Percentiles rank a stretch among this genome's conserved stretches.
phyloP scores from a whole-genome alignment of 2,113 vertebrate genomes.

The Aix galericulata region DNA sequence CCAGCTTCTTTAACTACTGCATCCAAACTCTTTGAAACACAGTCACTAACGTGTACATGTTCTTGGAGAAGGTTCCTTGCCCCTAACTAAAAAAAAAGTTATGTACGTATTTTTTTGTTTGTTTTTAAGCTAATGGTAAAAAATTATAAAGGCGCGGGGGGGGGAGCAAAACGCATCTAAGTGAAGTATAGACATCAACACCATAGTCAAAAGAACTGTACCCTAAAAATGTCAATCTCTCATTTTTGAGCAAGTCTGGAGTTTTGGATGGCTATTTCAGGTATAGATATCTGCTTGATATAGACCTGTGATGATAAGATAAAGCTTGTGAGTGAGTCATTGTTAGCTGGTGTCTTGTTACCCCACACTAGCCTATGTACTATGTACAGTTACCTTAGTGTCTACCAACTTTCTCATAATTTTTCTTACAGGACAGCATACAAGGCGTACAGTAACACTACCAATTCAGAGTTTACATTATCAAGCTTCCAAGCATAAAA shows the following conservation, averaged over 20 bases:
- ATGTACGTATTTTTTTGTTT: background rate
- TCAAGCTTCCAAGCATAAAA: background rate
- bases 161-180: background rate
- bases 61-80: background rate
- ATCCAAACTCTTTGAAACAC: background rate
- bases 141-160: background rate
- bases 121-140: background rate
- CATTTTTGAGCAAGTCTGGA: background rate
- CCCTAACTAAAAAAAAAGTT: background rate
- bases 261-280: background rate
- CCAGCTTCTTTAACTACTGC: background rate
- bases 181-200: background rate
- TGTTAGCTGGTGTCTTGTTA: background rate
- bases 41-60: background rate
- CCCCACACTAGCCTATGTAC: fast-evolving
- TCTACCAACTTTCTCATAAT: background rate
- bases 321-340: background rate
- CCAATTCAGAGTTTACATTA: background rate
- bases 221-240: background rate
- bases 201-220: background rate
- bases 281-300: background rate
- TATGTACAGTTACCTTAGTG: background rate
- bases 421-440: background rate
- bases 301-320: background rate
- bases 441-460: background rate